A percentile compares a stretch with the other conserved stretches of the same genome.
Evolutionary conservation across 2,113 vertebrate species (phyloP).

Genomic region (Cyprinodon brontotheroides): DNA sequence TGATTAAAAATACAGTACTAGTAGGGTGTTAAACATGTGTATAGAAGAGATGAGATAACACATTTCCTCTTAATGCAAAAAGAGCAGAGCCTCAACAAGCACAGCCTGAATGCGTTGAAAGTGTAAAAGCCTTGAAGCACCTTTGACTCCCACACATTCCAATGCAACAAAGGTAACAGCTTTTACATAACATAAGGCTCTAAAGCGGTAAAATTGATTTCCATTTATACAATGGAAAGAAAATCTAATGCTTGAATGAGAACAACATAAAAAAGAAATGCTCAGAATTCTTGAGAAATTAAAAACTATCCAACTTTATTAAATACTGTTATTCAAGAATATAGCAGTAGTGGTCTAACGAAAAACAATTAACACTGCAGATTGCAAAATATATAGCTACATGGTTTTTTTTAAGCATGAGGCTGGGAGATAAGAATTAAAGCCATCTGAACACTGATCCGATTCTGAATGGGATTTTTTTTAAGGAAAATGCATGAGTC

Average conservation of each 20-base stretch:
- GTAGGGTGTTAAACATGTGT: constrained; percentile 1
- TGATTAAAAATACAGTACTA: constrained; percentile 37
- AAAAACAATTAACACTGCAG: background rate
- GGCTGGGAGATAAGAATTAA: background rate
- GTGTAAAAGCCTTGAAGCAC: constrained; percentile 28
- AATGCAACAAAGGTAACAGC: constrained; percentile 7
- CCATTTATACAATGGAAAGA: constrained; percentile 25
- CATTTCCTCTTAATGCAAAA: constrained; percentile 17
- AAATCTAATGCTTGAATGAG: constrained; percentile 10
- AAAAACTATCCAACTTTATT: constrained; percentile 17
- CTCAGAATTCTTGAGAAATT: constrained; percentile 26
- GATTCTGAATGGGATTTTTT: background rate
- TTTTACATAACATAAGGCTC: constrained; percentile 4
- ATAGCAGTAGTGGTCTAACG: background rate
- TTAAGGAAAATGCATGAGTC: background rate
- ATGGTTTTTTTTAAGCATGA: background rate
- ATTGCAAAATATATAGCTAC: background rate
- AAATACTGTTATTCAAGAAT: background rate
- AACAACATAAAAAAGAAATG: background rate
- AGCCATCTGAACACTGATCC: background rate
- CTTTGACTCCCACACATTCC: constrained; percentile 20
- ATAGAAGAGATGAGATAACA: constrained; percentile 27
- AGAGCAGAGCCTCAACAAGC: background rate
- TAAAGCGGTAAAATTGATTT: constrained; percentile 18
- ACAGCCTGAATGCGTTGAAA: constrained; percentile 10